These are phyloP conservation scores for Neomicropteryx cornuta DNA, from an alignment of 1,140 invertebrate species.

Conservation along the genomic window DNA sequence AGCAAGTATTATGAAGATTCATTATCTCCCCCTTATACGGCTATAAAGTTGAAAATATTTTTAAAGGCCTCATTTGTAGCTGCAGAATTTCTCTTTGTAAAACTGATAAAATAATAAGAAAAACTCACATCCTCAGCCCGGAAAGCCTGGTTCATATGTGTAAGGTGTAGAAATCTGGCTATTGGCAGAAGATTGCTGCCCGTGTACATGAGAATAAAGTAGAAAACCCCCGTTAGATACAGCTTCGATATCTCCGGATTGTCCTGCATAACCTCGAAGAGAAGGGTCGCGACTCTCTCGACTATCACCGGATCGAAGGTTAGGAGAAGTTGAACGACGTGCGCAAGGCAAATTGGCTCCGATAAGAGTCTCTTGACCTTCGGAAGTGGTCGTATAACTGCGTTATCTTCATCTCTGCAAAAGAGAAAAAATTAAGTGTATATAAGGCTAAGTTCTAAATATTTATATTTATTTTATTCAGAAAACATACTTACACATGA, in stretches of 20 bases:
- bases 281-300: conserved; percentile 77
- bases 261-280: conserved; percentile 87
- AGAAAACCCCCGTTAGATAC: conserved; percentile 94
- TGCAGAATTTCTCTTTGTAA: no score
- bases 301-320: conserved; percentile 97
- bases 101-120: no score
- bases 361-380: conserved; percentile 82
- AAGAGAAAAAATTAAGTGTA: conserved; percentile 11
- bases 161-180: conserved; percentile 85
- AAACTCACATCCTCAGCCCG: conserved; percentile 72
- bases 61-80: no score
- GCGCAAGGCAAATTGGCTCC: conserved; percentile 80
- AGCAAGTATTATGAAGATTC: no score
- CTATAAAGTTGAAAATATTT: no score
- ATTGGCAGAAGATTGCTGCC: conserved; percentile 96
- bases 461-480: background rate
- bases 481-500: no score
- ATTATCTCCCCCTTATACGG: no score
- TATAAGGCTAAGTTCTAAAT: conserved; percentile 3
- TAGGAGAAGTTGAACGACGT: conserved; percentile 90
- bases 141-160: conserved; percentile 92
- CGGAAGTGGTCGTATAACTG: conserved; percentile 90
- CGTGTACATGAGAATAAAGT: conserved; percentile 98
- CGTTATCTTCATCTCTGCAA: conserved; percentile 71
- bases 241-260: conserved; percentile 91